These are phyloP conservation scores for Cecropterus lyciades DNA, from an alignment of 1,140 invertebrate genomes.

Conservation along the genomic window DNA sequence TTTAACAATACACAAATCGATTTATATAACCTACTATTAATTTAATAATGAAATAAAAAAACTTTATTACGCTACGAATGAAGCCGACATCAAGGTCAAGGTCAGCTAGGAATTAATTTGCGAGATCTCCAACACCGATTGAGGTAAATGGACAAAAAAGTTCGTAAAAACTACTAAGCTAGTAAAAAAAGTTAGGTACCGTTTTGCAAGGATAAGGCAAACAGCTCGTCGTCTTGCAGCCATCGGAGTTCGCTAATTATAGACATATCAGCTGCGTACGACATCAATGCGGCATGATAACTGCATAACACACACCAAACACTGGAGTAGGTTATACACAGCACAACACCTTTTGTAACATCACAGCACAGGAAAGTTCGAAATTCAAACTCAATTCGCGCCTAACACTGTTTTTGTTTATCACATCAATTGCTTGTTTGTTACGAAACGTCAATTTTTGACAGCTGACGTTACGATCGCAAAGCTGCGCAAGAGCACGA, in stretches of 20 bases:
- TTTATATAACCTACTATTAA: not conserved
- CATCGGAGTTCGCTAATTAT: slow-evolving; percentile 80
- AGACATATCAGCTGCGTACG: slow-evolving; percentile 80
- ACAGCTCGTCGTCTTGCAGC: slow-evolving; percentile 78
- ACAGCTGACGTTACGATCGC: slow-evolving; percentile 71
- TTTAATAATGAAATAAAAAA: not conserved
- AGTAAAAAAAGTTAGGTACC: slow-evolving; percentile 52
- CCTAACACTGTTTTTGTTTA: slow-evolving; percentile 47
- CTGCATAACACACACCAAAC: slow-evolving; percentile 65
- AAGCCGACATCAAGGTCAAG: slow-evolving; percentile 22
- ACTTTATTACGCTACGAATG: not conserved
- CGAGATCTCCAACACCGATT: slow-evolving; percentile 18
- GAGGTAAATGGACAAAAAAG: slow-evolving; percentile 36
- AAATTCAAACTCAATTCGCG: slow-evolving; percentile 51
- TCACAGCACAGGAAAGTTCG: slow-evolving; percentile 66
- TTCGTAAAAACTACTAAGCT: slow-evolving; percentile 18
- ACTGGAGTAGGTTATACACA: slow-evolving; percentile 48
- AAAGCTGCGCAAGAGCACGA: slow-evolving; percentile 62
- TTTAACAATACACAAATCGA: not conserved
- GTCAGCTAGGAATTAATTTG: slow-evolving; percentile 22
- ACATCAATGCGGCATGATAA: slow-evolving; percentile 78
- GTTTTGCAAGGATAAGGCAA: slow-evolving; percentile 78
- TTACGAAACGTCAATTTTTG: slow-evolving; percentile 74
- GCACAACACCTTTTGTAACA: slow-evolving; percentile 54
- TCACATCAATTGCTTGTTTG: slow-evolving; percentile 48